Percentiles rank a stretch among this genome's conserved stretches.
Evolutionary conservation across 2,797 vertebrate species (phyloP).

Genomic region (Hybognathus amarus): DNA sequence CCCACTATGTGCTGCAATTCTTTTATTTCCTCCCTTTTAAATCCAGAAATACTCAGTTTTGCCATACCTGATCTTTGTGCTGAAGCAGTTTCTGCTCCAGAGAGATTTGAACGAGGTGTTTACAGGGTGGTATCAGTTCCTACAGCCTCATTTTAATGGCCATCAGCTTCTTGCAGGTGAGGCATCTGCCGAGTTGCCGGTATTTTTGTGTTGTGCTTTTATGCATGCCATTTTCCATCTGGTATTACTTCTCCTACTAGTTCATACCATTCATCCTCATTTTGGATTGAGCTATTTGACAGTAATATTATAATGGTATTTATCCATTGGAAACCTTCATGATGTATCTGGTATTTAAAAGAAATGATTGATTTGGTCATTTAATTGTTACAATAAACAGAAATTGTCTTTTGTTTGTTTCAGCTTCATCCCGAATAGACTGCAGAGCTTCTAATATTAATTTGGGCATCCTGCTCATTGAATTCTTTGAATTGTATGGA

Average conservation of each 20-base stretch:
- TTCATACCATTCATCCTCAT: background rate
- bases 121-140: slow-evolving; percentile 98
- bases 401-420: background rate
- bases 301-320: background rate
- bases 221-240: background rate
- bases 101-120: slow-evolving; percentile 98
- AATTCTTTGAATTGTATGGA: slow-evolving; percentile 98
- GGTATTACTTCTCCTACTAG: background rate
- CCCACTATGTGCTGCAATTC: background rate
- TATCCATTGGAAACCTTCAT: background rate
- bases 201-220: background rate
- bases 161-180: slow-evolving; percentile 98
- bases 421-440: slow-evolving; percentile 95
- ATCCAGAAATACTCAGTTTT: slow-evolving; percentile 92
- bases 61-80: slow-evolving; percentile 97
- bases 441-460: slow-evolving; percentile 90
- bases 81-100: slow-evolving; percentile 98
- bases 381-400: background rate
- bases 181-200: slow-evolving; percentile 25
- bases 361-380: background rate
- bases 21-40: background rate
- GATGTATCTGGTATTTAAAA: background rate
- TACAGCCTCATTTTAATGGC: slow-evolving; percentile 99
- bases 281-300: background rate
- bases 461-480: slow-evolving; percentile 94